A percentile compares a stretch with the other conserved stretches of the same genome.
These are phyloP conservation scores for Albula goreensis DNA, from an alignment of 2,113 vertebrate species.

Conservation along the genomic window DNA sequence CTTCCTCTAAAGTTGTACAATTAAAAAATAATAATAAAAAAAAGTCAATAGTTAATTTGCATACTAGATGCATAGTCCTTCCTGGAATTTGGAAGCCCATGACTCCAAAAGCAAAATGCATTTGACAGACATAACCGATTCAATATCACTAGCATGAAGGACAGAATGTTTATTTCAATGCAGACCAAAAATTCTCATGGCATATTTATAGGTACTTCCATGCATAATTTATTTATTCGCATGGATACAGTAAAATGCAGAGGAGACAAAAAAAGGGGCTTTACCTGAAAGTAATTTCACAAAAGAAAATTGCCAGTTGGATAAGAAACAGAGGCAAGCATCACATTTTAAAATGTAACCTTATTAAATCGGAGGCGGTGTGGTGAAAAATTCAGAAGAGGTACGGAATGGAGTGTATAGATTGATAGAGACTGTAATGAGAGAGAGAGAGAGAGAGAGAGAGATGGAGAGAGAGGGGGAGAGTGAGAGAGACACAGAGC, in stretches of 20 bases:
- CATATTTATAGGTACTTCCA: constrained; percentile 32
- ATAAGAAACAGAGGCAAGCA: constrained; percentile 11
- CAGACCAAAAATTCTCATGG: neutral
- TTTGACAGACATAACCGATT: neutral
- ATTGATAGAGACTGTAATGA: constrained; percentile 15
- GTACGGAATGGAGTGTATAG: constrained; percentile 33
- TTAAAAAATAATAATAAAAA: too few relatives aligned
- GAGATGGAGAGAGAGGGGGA: constrained; percentile 7
- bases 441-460: neutral
- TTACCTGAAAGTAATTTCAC: constrained; percentile 45
- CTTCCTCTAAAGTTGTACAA: neutral
- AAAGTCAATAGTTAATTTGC: neutral
- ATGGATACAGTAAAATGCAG: constrained; percentile 38
- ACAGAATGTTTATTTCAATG: neutral
- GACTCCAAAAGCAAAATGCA: neutral
- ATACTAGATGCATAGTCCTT: neutral
- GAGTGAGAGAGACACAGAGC: constrained; percentile 4
- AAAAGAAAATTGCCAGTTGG: constrained; percentile 8
- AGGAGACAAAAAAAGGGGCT: constrained; percentile 45
- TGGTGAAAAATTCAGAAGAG: constrained; percentile 53
- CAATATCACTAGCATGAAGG: constrained; percentile 11
- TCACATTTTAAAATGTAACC: constrained; percentile 6
- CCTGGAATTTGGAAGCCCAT: neutral
- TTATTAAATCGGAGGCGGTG: constrained; percentile 21
- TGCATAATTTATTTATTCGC: constrained; percentile 52